Base-by-base conservation (phyloP, 2,797 vertebrate genomes). In the Carduelis carduelis region DNA sequence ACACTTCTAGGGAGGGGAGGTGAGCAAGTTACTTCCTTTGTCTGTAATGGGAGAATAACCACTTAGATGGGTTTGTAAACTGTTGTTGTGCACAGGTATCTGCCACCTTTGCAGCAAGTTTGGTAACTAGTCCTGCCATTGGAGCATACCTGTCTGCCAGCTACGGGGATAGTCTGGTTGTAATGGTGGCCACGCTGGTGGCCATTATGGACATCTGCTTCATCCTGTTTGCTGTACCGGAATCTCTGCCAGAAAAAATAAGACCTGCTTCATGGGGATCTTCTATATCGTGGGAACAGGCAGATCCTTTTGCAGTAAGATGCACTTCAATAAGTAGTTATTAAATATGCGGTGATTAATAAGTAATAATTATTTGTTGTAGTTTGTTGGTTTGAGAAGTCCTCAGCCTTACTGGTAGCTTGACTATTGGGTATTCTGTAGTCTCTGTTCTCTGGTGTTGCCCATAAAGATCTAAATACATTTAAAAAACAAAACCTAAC, bases 101-200 rank as follows among this genome's bases (percentile, higher is more conserved):
- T 2, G 99, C 99, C 44, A 99, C 99, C 5, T 99, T 99, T 79
- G 99, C 99, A 14, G 99, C 99, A 87, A 99, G 99, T 95, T 97
- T 99, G 96, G 99, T 99, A 68, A 99, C 98, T 12, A 99, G 99
- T 87, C 99, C 99, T 5, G 99, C 99, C n/a, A 99, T 99, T 71
- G 99, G 99, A 43, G 99, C 99, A 0, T 99, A 99, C 92, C 98
- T 99, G 72, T 99, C 99, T 13, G 97, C 98, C 52, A 98, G 95
- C 93, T 99, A 99, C 0, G 99, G 99, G 37, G 99, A 99, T 96
- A 98, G 98, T 86, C 94, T 99, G 34, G 99, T 99, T 39, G 98
- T 99, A 24, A 95, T 99, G 53, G 78, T 99, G 95, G 99, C 99
- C 53, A 98, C 99, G 0, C 74, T 99, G 68, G 98, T 99, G 47